phyloP scores from a whole-genome alignment of 2,888 invertebrate genomes.

The Drosophila peninsularis region DNA sequence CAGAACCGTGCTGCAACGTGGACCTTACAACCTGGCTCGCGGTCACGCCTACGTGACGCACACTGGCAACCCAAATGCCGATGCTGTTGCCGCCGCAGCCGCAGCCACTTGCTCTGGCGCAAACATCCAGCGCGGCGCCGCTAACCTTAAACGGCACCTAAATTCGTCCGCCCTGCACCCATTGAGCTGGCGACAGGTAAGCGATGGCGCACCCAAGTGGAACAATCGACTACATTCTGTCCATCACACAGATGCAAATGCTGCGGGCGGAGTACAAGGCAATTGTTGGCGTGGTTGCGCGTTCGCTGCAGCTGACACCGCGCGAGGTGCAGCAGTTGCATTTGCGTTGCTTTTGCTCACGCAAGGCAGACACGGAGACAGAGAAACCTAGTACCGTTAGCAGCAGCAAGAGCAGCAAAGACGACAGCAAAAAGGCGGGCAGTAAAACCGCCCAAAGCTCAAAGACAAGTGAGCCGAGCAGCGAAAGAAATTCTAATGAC shows the following conservation, averaged over 20 bases:
- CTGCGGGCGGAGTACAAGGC: constrained; percentile 82
- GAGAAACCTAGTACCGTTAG: constrained; percentile 1
- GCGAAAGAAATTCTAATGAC: constrained; percentile 8
- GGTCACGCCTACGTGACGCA: constrained; percentile 49
- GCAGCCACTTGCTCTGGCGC: neutral
- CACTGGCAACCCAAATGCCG: constrained; percentile 11
- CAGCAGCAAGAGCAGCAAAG: constrained; percentile 9
- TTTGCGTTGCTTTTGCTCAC: constrained; percentile 54
- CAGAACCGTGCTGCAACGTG: constrained; percentile 71
- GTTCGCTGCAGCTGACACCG: constrained; percentile 77
- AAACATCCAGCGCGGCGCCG: constrained; percentile 8
- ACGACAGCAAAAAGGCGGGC: neutral
- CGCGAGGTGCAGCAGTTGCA: constrained; percentile 73
- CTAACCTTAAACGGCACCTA: constrained; percentile 10
- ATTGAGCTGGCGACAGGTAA: constrained; percentile 70
- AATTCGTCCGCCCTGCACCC: constrained; percentile 38
- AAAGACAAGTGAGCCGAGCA: constrained; percentile 3
- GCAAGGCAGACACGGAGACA: constrained; percentile 19
- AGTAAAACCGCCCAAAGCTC: constrained; percentile 2
- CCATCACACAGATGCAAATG: constrained; percentile 61
- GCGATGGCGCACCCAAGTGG: neutral
- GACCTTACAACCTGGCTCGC: constrained; percentile 51
- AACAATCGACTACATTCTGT: neutral
- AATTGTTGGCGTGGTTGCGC: constrained; percentile 75
- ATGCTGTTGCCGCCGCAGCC: constrained; percentile 6